These are phyloP conservation scores for Mus minutoides DNA, from an alignment of 2,797 vertebrate genomes.

Conservation along the genomic window DNA sequence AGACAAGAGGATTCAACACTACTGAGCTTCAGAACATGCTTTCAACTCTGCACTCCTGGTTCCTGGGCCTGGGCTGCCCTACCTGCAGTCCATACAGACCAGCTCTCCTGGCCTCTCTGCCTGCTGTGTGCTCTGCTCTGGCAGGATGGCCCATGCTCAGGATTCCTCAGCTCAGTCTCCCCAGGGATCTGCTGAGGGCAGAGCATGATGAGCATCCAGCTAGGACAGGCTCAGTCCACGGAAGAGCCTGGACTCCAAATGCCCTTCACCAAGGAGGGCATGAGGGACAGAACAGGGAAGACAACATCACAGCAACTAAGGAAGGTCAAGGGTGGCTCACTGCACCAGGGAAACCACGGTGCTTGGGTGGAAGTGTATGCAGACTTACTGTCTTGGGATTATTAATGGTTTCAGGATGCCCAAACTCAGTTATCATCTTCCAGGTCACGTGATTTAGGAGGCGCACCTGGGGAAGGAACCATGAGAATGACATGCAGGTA, in stretches of 20 bases:
- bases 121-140: no score
- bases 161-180: background rate
- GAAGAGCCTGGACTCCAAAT: rapidly evolving
- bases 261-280: background rate
- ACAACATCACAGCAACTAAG: rapidly evolving
- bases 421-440: slow-evolving; percentile 94
- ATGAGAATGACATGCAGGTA: background rate
- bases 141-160: background rate
- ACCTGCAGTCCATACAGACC: background rate
- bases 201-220: rapidly evolving
- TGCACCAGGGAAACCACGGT: rapidly evolving
- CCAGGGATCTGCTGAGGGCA: background rate
- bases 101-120: background rate
- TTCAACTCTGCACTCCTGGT: background rate
- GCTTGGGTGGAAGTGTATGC: background rate
- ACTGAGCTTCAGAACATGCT: rapidly evolving
- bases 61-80: rapidly evolving
- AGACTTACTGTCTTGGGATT: slow-evolving; percentile 91
- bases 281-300: rapidly evolving
- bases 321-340: rapidly evolving
- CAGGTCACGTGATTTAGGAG: slow-evolving; percentile 97
- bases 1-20: background rate
- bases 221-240: background rate
- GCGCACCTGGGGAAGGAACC: slow-evolving; percentile 89
- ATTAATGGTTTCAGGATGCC: slow-evolving; percentile 90